A percentile compares a stretch with the other conserved stretches of the same genome.
Evolutionary conservation across 2,888 invertebrate species (phyloP).

Genomic region (Coenonympha glycerion): DNA sequence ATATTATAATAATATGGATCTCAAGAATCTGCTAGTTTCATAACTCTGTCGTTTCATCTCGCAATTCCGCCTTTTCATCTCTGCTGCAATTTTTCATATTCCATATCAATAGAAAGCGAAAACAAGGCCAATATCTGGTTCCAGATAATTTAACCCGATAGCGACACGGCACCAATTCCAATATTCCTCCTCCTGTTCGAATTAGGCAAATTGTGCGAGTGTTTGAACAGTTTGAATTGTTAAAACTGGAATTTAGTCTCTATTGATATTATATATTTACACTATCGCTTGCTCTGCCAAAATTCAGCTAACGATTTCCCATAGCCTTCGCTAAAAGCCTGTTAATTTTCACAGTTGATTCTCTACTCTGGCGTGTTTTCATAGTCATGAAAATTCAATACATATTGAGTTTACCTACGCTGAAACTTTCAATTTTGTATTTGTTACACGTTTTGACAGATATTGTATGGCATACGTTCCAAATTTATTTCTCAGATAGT

Average conservation of each 20-base stretch:
- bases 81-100: background rate
- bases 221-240: constrained; percentile 13
- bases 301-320: background rate
- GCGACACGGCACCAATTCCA: constrained; percentile 16
- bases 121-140: constrained; percentile 7
- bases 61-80: background rate
- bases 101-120: background rate
- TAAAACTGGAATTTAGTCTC: constrained; percentile 2
- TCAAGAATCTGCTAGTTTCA: background rate
- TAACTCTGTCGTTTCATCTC: background rate
- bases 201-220: constrained; percentile 2
- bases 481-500: too few relatives aligned
- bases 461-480: too few relatives aligned
- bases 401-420: too few relatives aligned
- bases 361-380: background rate
- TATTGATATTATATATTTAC: constrained; percentile 6
- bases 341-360: background rate
- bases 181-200: constrained; percentile 4
- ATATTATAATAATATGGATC: background rate
- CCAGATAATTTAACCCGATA: constrained; percentile 1
- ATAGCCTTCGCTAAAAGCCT: background rate
- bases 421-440: too few relatives aligned
- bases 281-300: constrained; percentile 1
- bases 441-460: too few relatives aligned
- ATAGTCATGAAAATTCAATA: too few relatives aligned